Conservation (phyloP, 2,888 invertebrate genomes). For the Pyrrhosoma nymphula region DNA sequence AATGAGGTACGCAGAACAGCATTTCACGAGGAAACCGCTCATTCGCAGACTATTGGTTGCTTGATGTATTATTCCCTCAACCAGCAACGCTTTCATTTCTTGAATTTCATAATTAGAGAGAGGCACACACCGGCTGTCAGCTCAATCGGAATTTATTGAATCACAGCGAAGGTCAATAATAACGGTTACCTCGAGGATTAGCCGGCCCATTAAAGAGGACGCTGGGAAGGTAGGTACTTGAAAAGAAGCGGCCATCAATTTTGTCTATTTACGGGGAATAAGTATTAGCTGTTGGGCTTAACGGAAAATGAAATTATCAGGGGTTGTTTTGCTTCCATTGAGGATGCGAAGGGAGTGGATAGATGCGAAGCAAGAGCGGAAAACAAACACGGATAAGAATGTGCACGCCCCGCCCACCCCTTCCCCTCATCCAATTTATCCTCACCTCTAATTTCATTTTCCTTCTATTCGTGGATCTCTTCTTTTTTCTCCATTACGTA, state of each 20-base stretch:
- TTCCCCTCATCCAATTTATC: neutral
- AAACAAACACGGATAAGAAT: constrained; percentile 18
- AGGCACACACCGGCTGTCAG: neutral
- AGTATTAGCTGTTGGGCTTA: neutral
- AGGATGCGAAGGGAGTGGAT: neutral
- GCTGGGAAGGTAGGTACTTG: neutral
- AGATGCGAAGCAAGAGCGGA: neutral
- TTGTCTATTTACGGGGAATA: neutral
- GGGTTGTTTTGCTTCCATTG: neutral
- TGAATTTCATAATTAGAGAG: constrained; percentile 12
- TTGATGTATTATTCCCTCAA: neutral
- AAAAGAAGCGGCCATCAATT: neutral
- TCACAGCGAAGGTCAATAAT: neutral
- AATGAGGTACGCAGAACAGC: neutral
- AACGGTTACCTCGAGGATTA: neutral
- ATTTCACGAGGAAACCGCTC: neutral
- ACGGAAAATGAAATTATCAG: neutral
- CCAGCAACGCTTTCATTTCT: neutral
- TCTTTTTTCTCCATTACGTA: constrained; percentile 6
- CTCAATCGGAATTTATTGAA: neutral
- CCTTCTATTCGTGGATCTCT: neutral
- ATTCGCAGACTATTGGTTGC: neutral
- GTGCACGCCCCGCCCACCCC: neutral
- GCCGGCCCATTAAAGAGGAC: neutral
- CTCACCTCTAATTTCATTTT: neutral